Evolutionary conservation across 1,140 invertebrate species (phyloP), one percentile per base, ranked within the genome.

Genomic region (Penaeus vannamei): DNA sequence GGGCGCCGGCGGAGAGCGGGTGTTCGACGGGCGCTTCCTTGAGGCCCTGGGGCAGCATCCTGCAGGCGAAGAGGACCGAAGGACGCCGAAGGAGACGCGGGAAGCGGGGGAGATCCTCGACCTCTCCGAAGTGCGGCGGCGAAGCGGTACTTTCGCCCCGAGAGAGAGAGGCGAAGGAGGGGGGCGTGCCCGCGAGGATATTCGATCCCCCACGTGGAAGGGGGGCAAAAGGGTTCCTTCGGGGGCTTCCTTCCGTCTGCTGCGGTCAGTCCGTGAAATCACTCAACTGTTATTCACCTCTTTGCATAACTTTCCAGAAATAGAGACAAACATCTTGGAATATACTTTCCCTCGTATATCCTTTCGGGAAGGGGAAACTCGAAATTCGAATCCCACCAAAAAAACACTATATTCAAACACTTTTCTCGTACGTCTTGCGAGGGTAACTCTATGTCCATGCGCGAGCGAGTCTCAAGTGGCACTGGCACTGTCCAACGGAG

Each of bases 1-100:
- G 84, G 59, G 87, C 91, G 20, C 84, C 80, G 80, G 85, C 80
- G 29, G 85, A 86, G 80, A 89, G 87, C 14, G 87, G 87, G 60
- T 83, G 83, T 46, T 89, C 87, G 69, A 84, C 36, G 8, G 53
- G 32, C 26, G 59, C 12, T n/a, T 89, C 87, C 72, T 89, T 82
- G 1, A 89, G 82, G 53, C 81, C 83, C 87, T 89, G 87, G 10
- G 87, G 87, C 87, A 89, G 26, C 87, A 89, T 89, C 59, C 36
- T 89, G 22, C 23, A 59, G 60, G n/a, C 20, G 77, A 19, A 20
- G 29, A 19, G n/a, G 36, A 26, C n/a, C 66, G 32, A 8, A 36
- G 29, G 26, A 42, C 14, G 5, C n/a, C 26, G 32, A 17, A 60
- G 46, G 46, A 1, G 80, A 20, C 32, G 32, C 46, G 53, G 19